Evolutionary conservation across 2,797 vertebrate species (phyloP).

Genomic region (Mus minutoides): DNA sequence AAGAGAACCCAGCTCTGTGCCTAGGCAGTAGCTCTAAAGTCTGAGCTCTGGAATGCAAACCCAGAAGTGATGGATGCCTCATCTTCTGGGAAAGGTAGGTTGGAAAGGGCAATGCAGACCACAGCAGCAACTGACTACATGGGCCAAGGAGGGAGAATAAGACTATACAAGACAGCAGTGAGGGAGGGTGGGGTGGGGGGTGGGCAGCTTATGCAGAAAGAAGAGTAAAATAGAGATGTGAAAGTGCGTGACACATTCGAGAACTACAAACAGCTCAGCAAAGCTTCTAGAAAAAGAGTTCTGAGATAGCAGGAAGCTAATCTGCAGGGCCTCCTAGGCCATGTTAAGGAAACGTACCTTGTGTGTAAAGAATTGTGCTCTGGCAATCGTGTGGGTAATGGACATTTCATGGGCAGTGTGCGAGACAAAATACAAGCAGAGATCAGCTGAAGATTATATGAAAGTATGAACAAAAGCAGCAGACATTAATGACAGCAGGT

Average conservation of each 20-base stretch:
- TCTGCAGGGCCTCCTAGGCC: not conserved
- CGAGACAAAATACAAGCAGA: constrained; percentile 12
- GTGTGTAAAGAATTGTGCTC: not conserved
- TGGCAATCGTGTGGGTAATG: not conserved
- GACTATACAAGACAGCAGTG: not conserved
- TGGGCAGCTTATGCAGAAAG: constrained; percentile 43
- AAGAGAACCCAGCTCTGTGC: not conserved
- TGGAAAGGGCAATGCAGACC: not conserved
- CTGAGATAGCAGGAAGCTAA: not conserved
- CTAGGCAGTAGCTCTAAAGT: not conserved
- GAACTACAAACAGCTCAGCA: not conserved
- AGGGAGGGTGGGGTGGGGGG: not conserved
- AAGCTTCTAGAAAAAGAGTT: not conserved
- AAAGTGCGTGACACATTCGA: not conserved
- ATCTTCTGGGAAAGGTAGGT: not conserved
- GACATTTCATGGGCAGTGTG: not conserved
- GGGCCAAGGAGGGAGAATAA: not conserved
- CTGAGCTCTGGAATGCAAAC: not conserved
- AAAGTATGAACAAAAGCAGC: not conserved
- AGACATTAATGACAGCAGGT: not conserved
- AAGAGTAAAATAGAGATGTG: constrained; percentile 44
- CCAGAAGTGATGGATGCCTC: not conserved
- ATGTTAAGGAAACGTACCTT: not conserved
- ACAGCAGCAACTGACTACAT: not conserved
- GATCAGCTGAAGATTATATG: not conserved